phyloP scores from a whole-genome alignment of 2,888 invertebrate genomes.

The Tenthredo mesomela region DNA sequence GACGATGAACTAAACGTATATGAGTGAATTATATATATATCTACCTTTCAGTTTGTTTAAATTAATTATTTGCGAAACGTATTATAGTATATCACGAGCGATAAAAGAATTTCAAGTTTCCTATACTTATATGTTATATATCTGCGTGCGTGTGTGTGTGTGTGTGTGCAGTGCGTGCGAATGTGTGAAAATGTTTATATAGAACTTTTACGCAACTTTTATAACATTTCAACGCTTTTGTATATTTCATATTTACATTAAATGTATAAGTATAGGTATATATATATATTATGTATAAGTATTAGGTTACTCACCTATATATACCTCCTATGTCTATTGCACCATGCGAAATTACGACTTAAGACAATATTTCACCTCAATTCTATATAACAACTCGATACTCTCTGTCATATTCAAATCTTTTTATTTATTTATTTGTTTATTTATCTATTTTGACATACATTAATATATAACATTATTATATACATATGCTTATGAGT shows the following conservation, averaged over 20 bases:
- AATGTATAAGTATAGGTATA: background rate
- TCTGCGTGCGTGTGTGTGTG: background rate
- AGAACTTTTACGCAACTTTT: background rate
- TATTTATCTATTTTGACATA: background rate
- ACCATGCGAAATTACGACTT: background rate
- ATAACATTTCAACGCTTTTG: conserved; percentile 1
- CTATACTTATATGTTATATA: background rate
- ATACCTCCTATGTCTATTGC: background rate
- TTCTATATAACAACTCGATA: background rate
- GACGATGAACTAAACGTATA: background rate
- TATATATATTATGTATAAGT: background rate
- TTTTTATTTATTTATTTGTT: background rate
- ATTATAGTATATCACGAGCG: background rate
- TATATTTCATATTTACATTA: background rate
- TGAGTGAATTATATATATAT: background rate
- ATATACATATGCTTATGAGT: too few species aligned
- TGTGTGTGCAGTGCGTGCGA: background rate
- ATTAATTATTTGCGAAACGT: conserved; percentile 3
- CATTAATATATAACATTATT: too few species aligned
- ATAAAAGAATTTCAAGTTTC: conserved; percentile 3
- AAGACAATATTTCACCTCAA: background rate
- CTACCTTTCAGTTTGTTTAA: background rate
- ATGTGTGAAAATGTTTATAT: background rate
- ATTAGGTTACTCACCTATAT: background rate
- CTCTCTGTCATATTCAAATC: background rate